A percentile compares a stretch with the other conserved stretches of the same genome.
phyloP scores from a whole-genome alignment of 1,140 invertebrate species.

The Platorchestia sp. region DNA sequence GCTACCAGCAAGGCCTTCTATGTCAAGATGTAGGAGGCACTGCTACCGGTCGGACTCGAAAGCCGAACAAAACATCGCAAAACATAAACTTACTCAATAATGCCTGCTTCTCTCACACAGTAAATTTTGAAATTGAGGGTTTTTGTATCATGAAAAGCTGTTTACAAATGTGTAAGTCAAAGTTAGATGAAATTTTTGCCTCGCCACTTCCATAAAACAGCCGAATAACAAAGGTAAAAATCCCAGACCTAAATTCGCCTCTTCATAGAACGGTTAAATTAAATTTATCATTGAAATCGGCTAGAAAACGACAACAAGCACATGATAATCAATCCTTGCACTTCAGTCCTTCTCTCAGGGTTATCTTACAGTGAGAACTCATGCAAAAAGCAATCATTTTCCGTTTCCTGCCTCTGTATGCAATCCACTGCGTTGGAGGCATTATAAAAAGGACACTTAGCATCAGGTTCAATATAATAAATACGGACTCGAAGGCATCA shows the following conservation, averaged over 20 bases:
- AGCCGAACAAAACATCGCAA: background rate
- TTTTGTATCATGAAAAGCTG: background rate
- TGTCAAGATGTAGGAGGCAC: too few relatives aligned
- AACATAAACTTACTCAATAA: background rate
- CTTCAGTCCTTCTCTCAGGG: background rate
- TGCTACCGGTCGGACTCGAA: background rate
- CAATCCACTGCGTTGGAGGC: too few relatives aligned
- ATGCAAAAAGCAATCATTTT: background rate
- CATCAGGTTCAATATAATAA: too few relatives aligned
- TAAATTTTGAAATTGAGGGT: background rate
- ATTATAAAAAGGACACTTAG: too few relatives aligned
- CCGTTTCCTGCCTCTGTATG: too few relatives aligned
- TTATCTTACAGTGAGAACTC: background rate
- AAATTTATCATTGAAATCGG: background rate
- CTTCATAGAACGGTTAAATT: background rate
- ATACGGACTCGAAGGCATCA: too few relatives aligned
- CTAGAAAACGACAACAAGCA: background rate
- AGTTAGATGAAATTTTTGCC: background rate
- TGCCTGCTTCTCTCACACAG: background rate
- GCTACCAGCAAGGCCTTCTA: background rate
- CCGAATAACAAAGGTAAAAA: background rate
- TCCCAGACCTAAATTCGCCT: too few relatives aligned
- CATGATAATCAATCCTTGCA: background rate
- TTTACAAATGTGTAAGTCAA: background rate
- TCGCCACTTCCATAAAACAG: too few relatives aligned